Percentiles rank a stretch among this genome's conserved stretches.
Evolutionary conservation across 1,140 invertebrate genomes (phyloP).

Genomic region (Trichonephila clavipes): DNA sequence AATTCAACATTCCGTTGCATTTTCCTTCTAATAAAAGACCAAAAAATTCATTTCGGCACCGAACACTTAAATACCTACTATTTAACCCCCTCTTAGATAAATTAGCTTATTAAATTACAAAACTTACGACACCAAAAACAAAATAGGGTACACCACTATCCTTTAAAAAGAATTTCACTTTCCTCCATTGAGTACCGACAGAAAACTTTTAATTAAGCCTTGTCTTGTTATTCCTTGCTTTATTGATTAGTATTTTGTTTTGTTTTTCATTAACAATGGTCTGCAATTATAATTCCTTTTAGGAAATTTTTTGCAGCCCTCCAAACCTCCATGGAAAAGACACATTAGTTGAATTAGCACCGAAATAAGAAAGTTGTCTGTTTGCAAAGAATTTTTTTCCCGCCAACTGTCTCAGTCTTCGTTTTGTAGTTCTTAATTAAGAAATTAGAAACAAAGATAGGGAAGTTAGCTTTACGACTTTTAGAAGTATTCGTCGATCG

Average conservation of each 20-base stretch:
- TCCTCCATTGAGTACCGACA: not conserved
- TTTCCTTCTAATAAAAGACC: too few species aligned
- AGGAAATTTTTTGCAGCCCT: not conserved
- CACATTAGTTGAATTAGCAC: conserved; percentile 56
- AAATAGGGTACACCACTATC: not conserved
- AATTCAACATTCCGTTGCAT: too few species aligned
- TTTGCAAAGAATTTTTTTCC: not conserved
- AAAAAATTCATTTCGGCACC: not conserved
- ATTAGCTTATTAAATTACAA: conserved; percentile 15
- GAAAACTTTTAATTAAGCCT: conserved; percentile 14
- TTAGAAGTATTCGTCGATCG: not conserved
- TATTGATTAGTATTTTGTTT: conserved; percentile 45
- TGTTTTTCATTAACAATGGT: conserved; percentile 40
- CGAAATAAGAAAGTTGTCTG: not conserved
- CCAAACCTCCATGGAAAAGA: not conserved
- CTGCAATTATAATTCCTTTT: conserved; percentile 50
- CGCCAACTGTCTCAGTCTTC: not conserved
- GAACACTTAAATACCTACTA: not conserved
- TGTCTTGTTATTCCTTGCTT: not conserved
- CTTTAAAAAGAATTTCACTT: not conserved
- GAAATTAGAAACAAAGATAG: conserved; percentile 61
- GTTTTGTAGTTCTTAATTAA: conserved; percentile 60
- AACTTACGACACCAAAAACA: not conserved
- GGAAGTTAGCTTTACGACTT: not conserved
- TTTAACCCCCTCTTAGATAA: not conserved